These are phyloP conservation scores for Alligator sinensis DNA, from an alignment of 2,113 vertebrate species.

Conservation along the genomic window DNA sequence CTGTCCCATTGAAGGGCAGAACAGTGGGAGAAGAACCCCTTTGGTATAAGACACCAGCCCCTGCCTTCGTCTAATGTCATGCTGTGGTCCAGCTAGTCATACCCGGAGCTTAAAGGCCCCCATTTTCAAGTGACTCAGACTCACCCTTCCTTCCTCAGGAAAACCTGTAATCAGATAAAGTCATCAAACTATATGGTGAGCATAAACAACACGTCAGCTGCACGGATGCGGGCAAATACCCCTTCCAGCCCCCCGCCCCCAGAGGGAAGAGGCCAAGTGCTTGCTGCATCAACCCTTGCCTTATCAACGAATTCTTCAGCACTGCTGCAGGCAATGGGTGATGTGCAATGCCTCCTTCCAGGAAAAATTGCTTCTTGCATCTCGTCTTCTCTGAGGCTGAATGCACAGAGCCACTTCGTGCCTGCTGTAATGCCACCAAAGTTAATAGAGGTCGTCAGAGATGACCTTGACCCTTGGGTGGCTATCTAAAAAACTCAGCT, in stretches of 20 bases:
- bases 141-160: conserved; percentile 87
- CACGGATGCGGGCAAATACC: conserved; percentile 65
- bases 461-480: background rate
- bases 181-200: conserved; percentile 73
- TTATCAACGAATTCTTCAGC: background rate
- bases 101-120: conserved; percentile 71
- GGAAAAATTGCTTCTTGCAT: background rate
- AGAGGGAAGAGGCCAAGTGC: background rate
- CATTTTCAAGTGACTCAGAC: conserved; percentile 70
- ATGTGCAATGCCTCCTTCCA: background rate
- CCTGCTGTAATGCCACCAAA: background rate
- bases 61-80: background rate
- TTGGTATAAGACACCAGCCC: background rate
- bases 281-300: background rate
- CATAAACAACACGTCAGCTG: conserved; percentile 71
- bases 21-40: fast-evolving
- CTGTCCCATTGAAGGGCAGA: fast-evolving
- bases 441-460: background rate
- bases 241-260: conserved; percentile 35
- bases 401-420: background rate
- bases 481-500: background rate
- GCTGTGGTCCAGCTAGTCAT: conserved; percentile 38
- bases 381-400: background rate
- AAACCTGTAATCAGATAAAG: conserved; percentile 82
- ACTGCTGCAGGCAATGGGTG: background rate